These are phyloP conservation scores for Rhopalosiphum maidis DNA, from an alignment of 1,140 invertebrate genomes.

Conservation along the genomic window DNA sequence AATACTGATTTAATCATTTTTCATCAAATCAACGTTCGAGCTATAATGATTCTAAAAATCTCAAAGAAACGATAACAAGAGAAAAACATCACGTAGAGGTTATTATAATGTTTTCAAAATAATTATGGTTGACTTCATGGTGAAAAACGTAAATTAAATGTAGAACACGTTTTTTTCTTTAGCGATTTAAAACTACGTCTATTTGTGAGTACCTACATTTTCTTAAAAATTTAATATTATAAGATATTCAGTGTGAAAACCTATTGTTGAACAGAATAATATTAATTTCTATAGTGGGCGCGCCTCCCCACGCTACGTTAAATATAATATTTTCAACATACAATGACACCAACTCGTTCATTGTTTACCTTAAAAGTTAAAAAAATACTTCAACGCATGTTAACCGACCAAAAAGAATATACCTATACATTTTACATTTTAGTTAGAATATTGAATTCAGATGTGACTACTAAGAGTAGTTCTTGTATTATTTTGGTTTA, in stretches of 20 bases:
- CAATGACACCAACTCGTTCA: background rate
- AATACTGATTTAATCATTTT: background rate
- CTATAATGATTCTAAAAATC: background rate
- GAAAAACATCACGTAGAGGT: background rate
- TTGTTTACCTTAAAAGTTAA: slow-evolving; percentile 29
- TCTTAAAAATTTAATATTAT: slow-evolving; percentile 17
- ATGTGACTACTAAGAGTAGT: background rate
- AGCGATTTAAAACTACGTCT: background rate
- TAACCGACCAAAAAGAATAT: background rate
- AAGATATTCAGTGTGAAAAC: background rate
- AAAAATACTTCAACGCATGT: background rate
- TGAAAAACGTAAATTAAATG: background rate
- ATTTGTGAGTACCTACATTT: background rate
- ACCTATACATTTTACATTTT: background rate
- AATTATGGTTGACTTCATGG: background rate
- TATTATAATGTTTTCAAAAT: background rate
- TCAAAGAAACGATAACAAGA: background rate
- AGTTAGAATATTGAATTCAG: background rate
- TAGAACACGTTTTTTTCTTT: background rate
- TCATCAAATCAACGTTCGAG: background rate
- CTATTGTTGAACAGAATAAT: slow-evolving; percentile 16
- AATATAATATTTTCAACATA: background rate
- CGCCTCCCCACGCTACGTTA: background rate
- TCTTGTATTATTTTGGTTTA: background rate
- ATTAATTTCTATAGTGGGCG: background rate